Evolutionary conservation across 92 coral and sea anemone species (phyloP).

Genomic region (Palythoa grandiflora): DNA sequence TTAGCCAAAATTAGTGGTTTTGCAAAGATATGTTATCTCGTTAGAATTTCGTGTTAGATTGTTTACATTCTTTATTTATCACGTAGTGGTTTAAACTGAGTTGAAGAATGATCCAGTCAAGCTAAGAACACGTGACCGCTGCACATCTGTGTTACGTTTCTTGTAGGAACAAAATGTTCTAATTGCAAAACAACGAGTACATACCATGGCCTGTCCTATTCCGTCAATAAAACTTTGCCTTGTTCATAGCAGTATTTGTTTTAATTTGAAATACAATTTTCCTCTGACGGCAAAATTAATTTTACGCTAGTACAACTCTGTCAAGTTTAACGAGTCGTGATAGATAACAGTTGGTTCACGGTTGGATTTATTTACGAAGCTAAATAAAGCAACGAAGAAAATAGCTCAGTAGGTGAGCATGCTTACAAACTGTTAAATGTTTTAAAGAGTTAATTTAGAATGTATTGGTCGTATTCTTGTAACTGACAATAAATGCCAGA

Average conservation of each 20-base stretch:
- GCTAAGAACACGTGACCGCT: constrained; percentile 21
- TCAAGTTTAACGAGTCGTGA: not conserved
- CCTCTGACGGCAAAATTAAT: not conserved
- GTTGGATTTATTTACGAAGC: constrained; percentile 13
- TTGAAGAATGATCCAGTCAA: constrained; percentile 1
- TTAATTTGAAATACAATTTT: not conserved
- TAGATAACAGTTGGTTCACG: not conserved
- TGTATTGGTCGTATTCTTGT: constrained; percentile 26
- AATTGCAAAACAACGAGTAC: constrained; percentile 11
- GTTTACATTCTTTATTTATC: constrained; percentile 20
- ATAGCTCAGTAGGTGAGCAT: constrained; percentile 30
- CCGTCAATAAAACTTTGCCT: not conserved
- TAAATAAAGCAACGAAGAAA: constrained; percentile 10
- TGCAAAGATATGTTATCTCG: not conserved
- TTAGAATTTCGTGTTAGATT: not conserved
- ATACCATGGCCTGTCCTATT: constrained; percentile 9
- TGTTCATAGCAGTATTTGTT: not conserved
- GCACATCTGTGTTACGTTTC: constrained; percentile 43
- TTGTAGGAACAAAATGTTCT: constrained; percentile 14
- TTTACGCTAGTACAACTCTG: not conserved
- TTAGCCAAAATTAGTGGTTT: not conserved
- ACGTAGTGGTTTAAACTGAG: constrained; percentile 38
- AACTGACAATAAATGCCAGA: constrained; percentile 31
- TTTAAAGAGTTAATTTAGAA: constrained; percentile 31
- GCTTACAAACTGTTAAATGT: constrained; percentile 46